Evolutionary conservation across 1,140 invertebrate species (phyloP).

Genomic region (Habropoda laboriosa): DNA sequence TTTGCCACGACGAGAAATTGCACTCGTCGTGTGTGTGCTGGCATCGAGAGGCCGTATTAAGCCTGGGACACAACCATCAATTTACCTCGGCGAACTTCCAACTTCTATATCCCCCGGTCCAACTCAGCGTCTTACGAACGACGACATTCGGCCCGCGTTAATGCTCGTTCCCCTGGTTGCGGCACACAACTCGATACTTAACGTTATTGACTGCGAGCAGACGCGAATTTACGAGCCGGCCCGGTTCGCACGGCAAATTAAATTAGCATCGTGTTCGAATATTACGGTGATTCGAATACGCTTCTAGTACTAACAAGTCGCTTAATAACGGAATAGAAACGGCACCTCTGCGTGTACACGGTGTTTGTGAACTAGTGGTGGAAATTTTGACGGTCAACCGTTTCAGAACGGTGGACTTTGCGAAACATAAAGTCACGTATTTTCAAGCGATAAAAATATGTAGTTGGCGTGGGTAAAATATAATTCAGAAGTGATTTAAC

Average conservation of each 20-base stretch:
- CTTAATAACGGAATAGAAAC: constrained; percentile 8
- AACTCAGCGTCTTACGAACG: background rate
- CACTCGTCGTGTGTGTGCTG: constrained; percentile 41
- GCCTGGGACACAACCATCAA: constrained; percentile 49
- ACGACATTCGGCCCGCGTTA: background rate
- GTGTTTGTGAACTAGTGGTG: too few species aligned
- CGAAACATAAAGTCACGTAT: too few species aligned
- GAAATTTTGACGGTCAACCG: too few species aligned
- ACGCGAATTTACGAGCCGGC: background rate
- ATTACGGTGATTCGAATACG: constrained; percentile 14
- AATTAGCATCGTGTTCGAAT: constrained; percentile 15
- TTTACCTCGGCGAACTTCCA: constrained; percentile 33
- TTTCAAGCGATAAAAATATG: too few species aligned
- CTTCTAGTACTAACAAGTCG: constrained; percentile 15
- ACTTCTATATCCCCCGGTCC: background rate
- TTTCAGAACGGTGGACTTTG: too few species aligned
- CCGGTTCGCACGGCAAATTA: constrained; percentile 1
- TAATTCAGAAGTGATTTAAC: too few species aligned
- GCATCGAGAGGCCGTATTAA: constrained; percentile 53
- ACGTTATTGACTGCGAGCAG: background rate
- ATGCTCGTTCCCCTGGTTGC: constrained; percentile 6
- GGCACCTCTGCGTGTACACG: too few species aligned
- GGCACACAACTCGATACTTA: constrained; percentile 14
- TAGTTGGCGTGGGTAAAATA: too few species aligned
- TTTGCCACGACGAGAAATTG: constrained; percentile 41